Evolutionary conservation across 1,140 invertebrate genomes (phyloP).

Genomic region (Thrips palmi): DNA sequence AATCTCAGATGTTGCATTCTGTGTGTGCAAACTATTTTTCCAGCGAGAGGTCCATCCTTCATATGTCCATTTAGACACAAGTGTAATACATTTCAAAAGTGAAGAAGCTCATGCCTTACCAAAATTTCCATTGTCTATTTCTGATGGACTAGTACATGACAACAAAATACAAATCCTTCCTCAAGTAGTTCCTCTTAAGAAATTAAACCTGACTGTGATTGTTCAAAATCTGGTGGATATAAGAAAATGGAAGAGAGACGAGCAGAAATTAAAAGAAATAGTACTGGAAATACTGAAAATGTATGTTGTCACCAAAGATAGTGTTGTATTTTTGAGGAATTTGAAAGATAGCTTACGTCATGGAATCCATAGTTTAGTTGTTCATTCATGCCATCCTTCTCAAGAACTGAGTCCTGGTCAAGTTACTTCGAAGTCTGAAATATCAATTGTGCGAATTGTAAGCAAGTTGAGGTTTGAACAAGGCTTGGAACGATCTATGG

Average conservation of each 20-base stretch:
- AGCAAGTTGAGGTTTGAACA: slow-evolving; percentile 11
- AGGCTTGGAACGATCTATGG: background rate
- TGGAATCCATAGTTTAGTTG: slow-evolving; percentile 9
- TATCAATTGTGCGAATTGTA: slow-evolving; percentile 7
- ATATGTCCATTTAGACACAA: too few relatives aligned
- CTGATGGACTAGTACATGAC: background rate
- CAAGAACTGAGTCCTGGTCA: slow-evolving; percentile 9
- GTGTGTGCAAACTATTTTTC: too few relatives aligned
- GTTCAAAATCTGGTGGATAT: slow-evolving; percentile 6
- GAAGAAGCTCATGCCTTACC: too few relatives aligned
- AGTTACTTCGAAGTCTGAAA: slow-evolving; percentile 6
- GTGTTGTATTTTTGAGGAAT: slow-evolving; percentile 4
- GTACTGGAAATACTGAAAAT: slow-evolving; percentile 12
- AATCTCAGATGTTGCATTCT: too few relatives aligned
- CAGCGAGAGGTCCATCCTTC: too few relatives aligned
- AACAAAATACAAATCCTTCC: slow-evolving; percentile 2
- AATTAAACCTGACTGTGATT: slow-evolving; percentile 7
- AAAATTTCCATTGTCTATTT: too few relatives aligned
- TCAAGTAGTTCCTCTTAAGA: slow-evolving; percentile 1
- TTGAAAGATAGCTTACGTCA: slow-evolving; percentile 1
- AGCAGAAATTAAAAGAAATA: background rate
- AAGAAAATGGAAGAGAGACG: slow-evolving; percentile 7
- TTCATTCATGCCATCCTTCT: slow-evolving; percentile 8
- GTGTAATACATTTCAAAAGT: too few relatives aligned
- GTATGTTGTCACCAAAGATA: slow-evolving; percentile 10